Evolutionary conservation across 2,888 invertebrate genomes (phyloP).

Genomic region (Ectobius pallidus): DNA sequence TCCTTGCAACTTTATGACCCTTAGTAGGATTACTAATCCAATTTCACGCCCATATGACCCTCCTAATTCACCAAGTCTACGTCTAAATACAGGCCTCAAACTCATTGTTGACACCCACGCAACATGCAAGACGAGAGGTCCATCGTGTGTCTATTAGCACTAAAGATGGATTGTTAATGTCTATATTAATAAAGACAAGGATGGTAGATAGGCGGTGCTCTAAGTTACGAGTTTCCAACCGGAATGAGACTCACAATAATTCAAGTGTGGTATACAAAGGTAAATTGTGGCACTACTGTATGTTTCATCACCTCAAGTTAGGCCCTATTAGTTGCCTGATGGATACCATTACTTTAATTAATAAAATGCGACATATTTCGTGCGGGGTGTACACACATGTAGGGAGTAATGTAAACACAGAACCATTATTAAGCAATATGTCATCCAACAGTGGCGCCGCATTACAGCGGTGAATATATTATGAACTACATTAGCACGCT

Average conservation of each 20-base stretch:
- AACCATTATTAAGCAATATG: constrained; percentile 21
- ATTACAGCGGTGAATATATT: constrained; percentile 19
- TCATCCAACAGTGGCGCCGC: constrained; percentile 2
- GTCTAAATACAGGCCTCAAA: too few species aligned
- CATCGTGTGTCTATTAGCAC: too few species aligned
- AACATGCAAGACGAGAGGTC: too few species aligned
- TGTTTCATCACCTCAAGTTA: constrained; percentile 1
- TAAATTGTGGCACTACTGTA: not conserved
- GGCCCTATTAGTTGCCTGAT: constrained; percentile 15
- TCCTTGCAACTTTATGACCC: too few species aligned
- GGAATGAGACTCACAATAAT: not conserved
- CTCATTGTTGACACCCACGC: too few species aligned
- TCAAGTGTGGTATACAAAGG: not conserved
- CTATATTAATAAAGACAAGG: too few species aligned
- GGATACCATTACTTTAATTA: constrained; percentile 27
- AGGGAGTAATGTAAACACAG: constrained; percentile 6
- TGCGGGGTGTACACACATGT: constrained; percentile 6
- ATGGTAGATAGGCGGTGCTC: too few species aligned
- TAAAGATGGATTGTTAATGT: too few species aligned
- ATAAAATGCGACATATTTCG: constrained; percentile 28
- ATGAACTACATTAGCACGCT: not conserved
- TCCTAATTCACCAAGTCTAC: too few species aligned
- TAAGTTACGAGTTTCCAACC: not conserved
- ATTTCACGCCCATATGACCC: too few species aligned
- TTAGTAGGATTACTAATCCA: too few species aligned